A percentile compares a stretch with the other conserved stretches of the same genome.
These are phyloP conservation scores for Aphaenogaster ashmeadi DNA, from an alignment of 1,140 invertebrate genomes.

Conservation along the genomic window DNA sequence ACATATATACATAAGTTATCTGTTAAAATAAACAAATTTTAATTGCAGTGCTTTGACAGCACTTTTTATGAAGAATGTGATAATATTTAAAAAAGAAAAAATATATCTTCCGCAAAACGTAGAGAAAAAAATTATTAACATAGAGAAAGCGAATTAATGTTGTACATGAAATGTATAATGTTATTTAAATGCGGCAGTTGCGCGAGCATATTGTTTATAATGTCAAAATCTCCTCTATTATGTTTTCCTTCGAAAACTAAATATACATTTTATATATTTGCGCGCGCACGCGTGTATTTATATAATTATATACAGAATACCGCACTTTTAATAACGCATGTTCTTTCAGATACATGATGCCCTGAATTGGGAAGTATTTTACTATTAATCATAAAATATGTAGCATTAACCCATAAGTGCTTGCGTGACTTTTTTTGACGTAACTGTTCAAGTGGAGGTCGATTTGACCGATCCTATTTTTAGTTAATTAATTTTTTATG, in stretches of 20 bases:
- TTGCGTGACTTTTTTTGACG: too few species aligned
- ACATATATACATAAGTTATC: conserved; percentile 2
- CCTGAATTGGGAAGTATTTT: not conserved
- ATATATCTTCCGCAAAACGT: not conserved
- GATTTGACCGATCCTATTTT: too few species aligned
- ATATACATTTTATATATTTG: conserved; percentile 3
- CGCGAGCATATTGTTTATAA: not conserved
- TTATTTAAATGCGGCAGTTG: conserved; percentile 20
- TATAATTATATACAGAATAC: conserved; percentile 33
- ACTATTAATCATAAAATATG: not conserved
- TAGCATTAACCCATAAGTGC: not conserved
- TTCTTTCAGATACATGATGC: not conserved
- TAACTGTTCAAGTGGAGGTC: too few species aligned
- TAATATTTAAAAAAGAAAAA: not conserved
- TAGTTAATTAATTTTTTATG: too few species aligned
- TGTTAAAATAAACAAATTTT: conserved; percentile 23
- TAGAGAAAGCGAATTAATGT: not conserved
- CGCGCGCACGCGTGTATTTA: not conserved
- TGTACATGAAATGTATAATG: conserved; percentile 1
- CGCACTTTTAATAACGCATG: conserved; percentile 26
- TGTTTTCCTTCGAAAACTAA: conserved; percentile 27
- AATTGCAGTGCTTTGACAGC: not conserved
- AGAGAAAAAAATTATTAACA: not conserved
- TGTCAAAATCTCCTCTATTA: not conserved
- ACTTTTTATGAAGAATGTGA: conserved; percentile 20